These are phyloP conservation scores for Microtus richardsoni DNA, from an alignment of 2,113 vertebrate species.

Conservation along the genomic window DNA sequence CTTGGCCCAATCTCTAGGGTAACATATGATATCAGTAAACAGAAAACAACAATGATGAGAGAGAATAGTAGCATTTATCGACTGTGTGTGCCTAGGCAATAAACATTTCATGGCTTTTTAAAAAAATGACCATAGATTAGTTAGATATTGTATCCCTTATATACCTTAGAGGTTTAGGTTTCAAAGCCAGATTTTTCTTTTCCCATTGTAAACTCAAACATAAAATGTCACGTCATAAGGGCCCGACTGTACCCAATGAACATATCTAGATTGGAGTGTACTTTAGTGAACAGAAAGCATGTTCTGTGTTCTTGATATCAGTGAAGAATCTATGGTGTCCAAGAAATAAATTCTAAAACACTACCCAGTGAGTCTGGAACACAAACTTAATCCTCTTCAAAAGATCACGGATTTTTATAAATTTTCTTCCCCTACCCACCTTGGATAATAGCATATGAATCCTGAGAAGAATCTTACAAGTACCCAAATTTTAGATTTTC, in stretches of 20 bases:
- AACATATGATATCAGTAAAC: not conserved
- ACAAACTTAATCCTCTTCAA: not conserved
- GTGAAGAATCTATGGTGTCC: not conserved
- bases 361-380: not conserved
- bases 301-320: slow-evolving; percentile 19
- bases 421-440: too few species aligned
- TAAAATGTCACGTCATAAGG: not conserved
- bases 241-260: not conserved
- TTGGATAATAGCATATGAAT: not conserved
- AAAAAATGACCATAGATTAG: too few species aligned
- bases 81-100: not conserved
- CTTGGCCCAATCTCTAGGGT: not conserved
- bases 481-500: not conserved
- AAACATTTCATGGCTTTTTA: not conserved
- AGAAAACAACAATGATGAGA: not conserved
- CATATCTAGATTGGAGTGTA: not conserved
- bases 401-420: not conserved
- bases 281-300: not conserved
- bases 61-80: not conserved
- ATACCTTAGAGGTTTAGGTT: not conserved
- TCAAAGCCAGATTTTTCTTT: not conserved
- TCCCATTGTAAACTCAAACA: slow-evolving; percentile 13
- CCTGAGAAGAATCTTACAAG: not conserved
- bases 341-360: not conserved
- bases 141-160: not conserved